phyloP scores from a whole-genome alignment of 2,113 vertebrate species.

The Galemys pyrenaicus region DNA sequence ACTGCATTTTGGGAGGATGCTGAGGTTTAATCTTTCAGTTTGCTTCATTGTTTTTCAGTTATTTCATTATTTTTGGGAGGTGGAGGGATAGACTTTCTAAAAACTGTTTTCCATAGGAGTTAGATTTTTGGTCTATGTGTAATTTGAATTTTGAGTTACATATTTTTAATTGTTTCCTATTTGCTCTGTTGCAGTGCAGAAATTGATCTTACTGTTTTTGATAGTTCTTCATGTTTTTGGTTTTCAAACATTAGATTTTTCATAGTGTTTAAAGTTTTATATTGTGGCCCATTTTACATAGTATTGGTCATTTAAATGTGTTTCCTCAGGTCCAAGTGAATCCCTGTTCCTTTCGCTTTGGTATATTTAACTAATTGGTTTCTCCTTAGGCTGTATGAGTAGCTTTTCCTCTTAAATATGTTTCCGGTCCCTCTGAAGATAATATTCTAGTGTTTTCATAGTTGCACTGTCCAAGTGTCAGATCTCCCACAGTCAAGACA shows the following conservation, averaged over 20 bases:
- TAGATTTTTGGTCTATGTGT: not conserved
- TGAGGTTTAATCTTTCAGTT: slow-evolving; percentile 34
- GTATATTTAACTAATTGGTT: not conserved
- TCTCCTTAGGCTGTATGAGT: not conserved
- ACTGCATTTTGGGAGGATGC: not conserved
- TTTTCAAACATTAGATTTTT: slow-evolving; percentile 46
- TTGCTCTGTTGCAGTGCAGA: not conserved
- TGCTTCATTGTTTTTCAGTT: slow-evolving; percentile 20
- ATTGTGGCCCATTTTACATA: not conserved
- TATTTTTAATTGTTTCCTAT: slow-evolving; percentile 20
- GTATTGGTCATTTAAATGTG: not conserved
- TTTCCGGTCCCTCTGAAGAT: slow-evolving; percentile 21
- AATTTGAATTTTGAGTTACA: not conserved
- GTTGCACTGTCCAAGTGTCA: not conserved
- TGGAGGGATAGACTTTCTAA: not conserved
- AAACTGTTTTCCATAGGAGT: not conserved
- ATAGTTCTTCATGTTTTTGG: slow-evolving; percentile 23
- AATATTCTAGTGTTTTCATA: slow-evolving; percentile 36
- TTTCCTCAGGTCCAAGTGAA: not conserved
- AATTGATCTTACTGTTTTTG: slow-evolving; percentile 27
- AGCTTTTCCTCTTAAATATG: slow-evolving; percentile 11
- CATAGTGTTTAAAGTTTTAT: not conserved
- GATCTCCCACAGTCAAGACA: not conserved
- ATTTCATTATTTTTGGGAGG: not conserved
- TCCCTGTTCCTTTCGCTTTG: slow-evolving; percentile 33